Conservation (phyloP, 2,888 invertebrate genomes). For the Scaptomyza cyrtandrae region DNA sequence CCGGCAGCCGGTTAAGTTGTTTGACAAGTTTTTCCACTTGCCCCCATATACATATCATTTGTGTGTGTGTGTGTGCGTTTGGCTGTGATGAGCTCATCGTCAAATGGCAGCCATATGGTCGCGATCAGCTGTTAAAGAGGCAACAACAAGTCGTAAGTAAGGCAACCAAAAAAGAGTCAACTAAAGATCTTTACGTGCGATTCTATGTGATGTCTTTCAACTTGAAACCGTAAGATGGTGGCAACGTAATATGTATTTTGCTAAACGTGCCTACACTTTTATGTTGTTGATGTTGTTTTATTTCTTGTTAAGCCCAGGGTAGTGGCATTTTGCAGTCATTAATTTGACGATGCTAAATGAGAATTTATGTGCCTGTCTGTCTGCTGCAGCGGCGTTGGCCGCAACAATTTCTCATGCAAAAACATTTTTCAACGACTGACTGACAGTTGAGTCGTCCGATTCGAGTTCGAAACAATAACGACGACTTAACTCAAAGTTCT, state of each 20-base stretch:
- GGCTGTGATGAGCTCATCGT: slow-evolving; percentile 63
- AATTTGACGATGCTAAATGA: slow-evolving; percentile 79
- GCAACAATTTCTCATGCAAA: slow-evolving; percentile 69
- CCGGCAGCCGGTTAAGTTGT: slow-evolving; percentile 75
- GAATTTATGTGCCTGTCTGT: slow-evolving; percentile 79
- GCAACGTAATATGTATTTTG: slow-evolving; percentile 25
- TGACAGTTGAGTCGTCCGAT: slow-evolving; percentile 57
- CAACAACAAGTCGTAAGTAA: not conserved
- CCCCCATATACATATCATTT: not conserved
- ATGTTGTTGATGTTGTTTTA: not conserved
- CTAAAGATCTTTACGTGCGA: slow-evolving; percentile 35
- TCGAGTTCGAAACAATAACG: slow-evolving; percentile 16
- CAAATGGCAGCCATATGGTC: slow-evolving; percentile 33
- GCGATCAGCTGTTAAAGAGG: slow-evolving; percentile 60
- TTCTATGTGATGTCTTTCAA: slow-evolving; percentile 45
- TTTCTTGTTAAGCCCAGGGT: slow-evolving; percentile 12
- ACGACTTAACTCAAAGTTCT: slow-evolving; percentile 31
- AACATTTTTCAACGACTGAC: slow-evolving; percentile 70
- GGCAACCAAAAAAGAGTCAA: slow-evolving; percentile 2
- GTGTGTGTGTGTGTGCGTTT: not conserved
- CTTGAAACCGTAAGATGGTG: slow-evolving; percentile 39
- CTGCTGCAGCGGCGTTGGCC: slow-evolving; percentile 64
- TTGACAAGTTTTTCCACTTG: slow-evolving; percentile 74
- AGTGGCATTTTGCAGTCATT: slow-evolving; percentile 70
- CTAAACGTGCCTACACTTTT: slow-evolving; percentile 46